These are phyloP conservation scores for Acyrthosiphon pisum DNA, from an alignment of 1,140 invertebrate species.

Conservation along the genomic window DNA sequence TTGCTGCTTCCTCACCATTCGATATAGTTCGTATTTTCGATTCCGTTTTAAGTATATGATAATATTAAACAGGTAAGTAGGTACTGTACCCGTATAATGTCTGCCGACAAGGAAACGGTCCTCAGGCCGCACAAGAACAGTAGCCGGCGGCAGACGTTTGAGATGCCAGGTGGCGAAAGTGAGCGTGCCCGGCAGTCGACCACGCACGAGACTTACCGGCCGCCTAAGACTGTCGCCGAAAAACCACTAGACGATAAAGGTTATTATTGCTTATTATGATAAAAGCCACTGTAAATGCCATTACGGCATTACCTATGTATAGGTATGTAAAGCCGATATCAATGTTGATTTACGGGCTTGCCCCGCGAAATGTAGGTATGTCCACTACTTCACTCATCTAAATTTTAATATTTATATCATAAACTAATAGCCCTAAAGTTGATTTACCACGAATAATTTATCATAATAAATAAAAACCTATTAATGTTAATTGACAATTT, in stretches of 20 bases:
- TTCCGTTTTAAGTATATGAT: not conserved
- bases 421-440: no score
- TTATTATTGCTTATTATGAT: not conserved
- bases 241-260: not conserved
- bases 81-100: not conserved
- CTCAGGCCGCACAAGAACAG: slow-evolving; percentile 18
- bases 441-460: no score
- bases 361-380: no score
- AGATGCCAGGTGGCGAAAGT: not conserved
- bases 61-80: not conserved
- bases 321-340: no score
- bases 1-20: not conserved
- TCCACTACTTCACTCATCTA: no score
- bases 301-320: no score
- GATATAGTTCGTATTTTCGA: not conserved
- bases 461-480: no score
- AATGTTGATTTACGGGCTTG: no score
- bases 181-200: not conserved
- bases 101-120: not conserved
- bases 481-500: no score
- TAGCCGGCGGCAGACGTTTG: not conserved
- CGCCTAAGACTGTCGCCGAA: not conserved
- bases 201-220: slow-evolving; percentile 40
- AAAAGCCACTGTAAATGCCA: no score
- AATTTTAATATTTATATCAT: no score